Conservation (phyloP, 1,140 invertebrate species). For the Scaptomyza pallida region DNA sequence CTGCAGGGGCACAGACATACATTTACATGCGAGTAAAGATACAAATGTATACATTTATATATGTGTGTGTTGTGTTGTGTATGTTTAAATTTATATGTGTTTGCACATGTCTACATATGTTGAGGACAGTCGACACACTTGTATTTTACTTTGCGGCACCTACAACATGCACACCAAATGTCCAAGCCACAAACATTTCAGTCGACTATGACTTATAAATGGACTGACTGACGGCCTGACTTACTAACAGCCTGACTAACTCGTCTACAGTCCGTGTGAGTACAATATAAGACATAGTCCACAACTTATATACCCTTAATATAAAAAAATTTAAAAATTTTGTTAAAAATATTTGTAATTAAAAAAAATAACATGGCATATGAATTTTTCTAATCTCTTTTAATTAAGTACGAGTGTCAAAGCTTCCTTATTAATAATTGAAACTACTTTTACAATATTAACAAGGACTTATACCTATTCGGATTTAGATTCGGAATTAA, state of each 20-base stretch:
- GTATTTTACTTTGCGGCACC: conserved; percentile 50
- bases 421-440: no score
- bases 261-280: background rate
- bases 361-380: background rate
- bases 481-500: no score
- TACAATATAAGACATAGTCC: background rate
- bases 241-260: conserved; percentile 18
- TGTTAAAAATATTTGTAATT: background rate
- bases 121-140: conserved; percentile 34
- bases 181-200: conserved; percentile 2
- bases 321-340: no score
- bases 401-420: no score
- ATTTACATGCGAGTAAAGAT: background rate
- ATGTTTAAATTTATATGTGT: conserved; percentile 7
- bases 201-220: background rate
- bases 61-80: background rate
- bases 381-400: no score
- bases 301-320: conserved; percentile 12
- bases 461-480: no score
- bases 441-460: no score
- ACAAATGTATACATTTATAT: conserved; percentile 1
- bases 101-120: conserved; percentile 5
- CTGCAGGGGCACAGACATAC: conserved; percentile 6
- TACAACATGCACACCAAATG: conserved; percentile 26
- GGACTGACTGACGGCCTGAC: conserved; percentile 8